Conservation (phyloP, 2,113 vertebrate species). For the Neodon shergylaensis region DNA sequence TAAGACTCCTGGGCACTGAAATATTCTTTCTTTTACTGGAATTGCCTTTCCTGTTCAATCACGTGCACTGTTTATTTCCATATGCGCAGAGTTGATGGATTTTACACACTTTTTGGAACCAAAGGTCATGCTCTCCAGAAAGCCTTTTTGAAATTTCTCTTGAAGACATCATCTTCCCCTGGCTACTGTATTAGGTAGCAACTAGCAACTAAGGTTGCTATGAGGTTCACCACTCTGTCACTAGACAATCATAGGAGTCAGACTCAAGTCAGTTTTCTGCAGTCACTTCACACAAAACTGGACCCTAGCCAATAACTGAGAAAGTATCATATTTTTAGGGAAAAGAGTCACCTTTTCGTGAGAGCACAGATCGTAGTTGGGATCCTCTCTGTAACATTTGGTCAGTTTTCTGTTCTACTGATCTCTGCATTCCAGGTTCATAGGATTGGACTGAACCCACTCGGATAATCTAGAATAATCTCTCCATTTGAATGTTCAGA, state of each 20-base stretch:
- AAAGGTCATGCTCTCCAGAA: background rate
- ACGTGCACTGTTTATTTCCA: background rate
- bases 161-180: background rate
- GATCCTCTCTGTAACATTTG: background rate
- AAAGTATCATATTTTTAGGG: background rate
- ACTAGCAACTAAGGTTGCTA: no score
- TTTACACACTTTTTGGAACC: background rate
- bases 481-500: background rate
- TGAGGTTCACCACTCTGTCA: background rate
- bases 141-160: background rate
- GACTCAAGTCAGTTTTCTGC: background rate
- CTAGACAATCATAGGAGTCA: background rate
- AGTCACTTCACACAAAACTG: background rate
- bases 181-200: no score
- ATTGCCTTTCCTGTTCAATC: background rate
- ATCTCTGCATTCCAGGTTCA: background rate
- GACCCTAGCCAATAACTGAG: background rate
- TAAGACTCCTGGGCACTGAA: background rate
- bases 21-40: background rate
- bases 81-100: background rate
- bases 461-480: background rate
- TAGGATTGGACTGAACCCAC: background rate
- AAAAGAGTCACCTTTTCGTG: background rate
- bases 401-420: background rate
- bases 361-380: background rate